Evolutionary conservation across 2,888 invertebrate genomes (phyloP).

Genomic region (Dyspetes luteomarginatus): DNA sequence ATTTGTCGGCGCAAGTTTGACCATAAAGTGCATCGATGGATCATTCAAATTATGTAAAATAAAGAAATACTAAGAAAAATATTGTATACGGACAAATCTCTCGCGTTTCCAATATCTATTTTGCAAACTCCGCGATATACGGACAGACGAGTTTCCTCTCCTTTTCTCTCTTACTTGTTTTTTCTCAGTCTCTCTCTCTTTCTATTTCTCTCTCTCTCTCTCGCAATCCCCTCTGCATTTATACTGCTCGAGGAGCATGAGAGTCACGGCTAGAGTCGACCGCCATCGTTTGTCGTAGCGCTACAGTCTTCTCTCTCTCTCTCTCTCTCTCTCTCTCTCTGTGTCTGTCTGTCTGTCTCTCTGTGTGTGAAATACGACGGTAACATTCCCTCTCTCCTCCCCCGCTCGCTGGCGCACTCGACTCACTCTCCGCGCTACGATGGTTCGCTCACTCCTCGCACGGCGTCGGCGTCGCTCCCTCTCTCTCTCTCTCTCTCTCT

Average conservation of each 20-base stretch:
- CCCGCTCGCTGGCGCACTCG: conserved; percentile 34
- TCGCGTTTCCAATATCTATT: not conserved
- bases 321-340: conserved; percentile 22
- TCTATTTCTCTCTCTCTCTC: not conserved
- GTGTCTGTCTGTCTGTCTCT: conserved; percentile 26
- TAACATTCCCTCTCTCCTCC: conserved; percentile 3
- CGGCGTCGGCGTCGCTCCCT: conserved; percentile 44
- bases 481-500: not conserved
- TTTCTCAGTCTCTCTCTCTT: not conserved
- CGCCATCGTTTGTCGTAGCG: conserved; percentile 29
- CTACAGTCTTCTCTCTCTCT: conserved; percentile 55
- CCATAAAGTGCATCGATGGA: not conserved
- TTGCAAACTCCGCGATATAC: not conserved
- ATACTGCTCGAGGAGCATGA: not conserved
- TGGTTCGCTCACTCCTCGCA: conserved; percentile 57
- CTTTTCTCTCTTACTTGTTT: not conserved
- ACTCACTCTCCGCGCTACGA: conserved; percentile 23
- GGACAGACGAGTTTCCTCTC: not conserved
- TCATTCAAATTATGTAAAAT: not conserved
- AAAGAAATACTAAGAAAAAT: not conserved
- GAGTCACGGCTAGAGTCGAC: not conserved
- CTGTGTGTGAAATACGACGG: not conserved
- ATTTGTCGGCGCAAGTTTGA: not conserved
- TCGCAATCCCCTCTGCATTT: not conserved
- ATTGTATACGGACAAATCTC: not conserved